Conservation (phyloP, 2,113 vertebrate genomes). For the Hylia prasina region DNA sequence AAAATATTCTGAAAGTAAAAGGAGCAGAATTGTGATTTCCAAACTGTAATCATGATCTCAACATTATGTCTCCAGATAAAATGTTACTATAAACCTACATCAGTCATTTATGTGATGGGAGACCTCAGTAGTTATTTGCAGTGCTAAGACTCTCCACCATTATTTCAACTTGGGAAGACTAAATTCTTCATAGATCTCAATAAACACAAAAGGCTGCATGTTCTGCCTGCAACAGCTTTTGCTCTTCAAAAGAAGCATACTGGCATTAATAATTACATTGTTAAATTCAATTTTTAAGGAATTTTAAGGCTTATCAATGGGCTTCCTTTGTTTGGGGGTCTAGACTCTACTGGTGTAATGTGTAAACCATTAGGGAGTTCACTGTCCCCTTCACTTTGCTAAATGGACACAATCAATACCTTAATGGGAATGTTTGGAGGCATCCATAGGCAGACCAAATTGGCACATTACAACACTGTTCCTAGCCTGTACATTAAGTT, state of each 20-base stretch:
- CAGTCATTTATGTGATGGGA: background rate
- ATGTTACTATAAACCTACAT: background rate
- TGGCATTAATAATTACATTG: background rate
- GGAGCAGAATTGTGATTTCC: background rate
- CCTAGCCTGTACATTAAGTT: conserved; percentile 64
- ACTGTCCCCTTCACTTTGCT: conserved; percentile 35
- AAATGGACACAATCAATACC: conserved; percentile 70
- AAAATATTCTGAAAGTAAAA: background rate
- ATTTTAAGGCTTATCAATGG: background rate
- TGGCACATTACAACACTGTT: conserved; percentile 64
- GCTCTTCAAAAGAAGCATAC: background rate
- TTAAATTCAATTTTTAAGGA: background rate
- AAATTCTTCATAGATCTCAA: background rate
- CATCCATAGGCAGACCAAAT: conserved; percentile 57
- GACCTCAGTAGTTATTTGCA: background rate
- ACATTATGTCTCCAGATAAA: background rate
- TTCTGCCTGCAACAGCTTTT: background rate
- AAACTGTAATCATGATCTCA: background rate
- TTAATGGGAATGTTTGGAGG: conserved; percentile 69
- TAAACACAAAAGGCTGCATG: background rate
- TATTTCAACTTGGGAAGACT: background rate
- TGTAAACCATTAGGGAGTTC: conserved; percentile 36
- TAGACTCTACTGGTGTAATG: conserved; percentile 4
- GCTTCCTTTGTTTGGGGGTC: background rate
- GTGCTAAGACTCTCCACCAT: background rate